Evolutionary conservation across 2,797 vertebrate genomes (phyloP).

Genomic region (Danionella dracula): DNA sequence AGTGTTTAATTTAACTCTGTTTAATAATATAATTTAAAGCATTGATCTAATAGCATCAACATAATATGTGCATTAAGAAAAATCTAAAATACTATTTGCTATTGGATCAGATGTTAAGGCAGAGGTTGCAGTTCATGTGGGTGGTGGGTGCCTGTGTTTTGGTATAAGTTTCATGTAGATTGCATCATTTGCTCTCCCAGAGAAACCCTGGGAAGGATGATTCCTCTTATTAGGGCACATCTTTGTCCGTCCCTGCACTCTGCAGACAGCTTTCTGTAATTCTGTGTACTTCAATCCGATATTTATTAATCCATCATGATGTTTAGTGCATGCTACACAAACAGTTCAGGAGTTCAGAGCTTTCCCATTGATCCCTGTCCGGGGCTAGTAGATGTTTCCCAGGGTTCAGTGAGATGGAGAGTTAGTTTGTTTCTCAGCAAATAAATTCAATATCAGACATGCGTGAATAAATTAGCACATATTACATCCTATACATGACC

Average conservation of each 20-base stretch:
- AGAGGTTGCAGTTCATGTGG: too few species aligned
- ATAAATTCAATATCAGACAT: not conserved
- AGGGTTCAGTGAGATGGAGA: not conserved
- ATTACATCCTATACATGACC: not conserved
- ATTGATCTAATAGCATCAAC: too few species aligned
- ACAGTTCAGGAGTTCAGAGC: slow-evolving; percentile 12
- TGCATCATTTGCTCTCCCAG: slow-evolving; percentile 40
- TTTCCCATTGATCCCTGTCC: slow-evolving; percentile 5
- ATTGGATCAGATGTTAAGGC: too few species aligned
- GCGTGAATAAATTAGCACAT: slow-evolving; percentile 6
- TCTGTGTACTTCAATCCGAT: slow-evolving; percentile 13
- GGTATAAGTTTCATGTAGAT: slow-evolving; percentile 35
- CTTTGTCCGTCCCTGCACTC: not conserved
- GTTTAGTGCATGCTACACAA: slow-evolving; percentile 1
- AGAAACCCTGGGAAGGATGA: slow-evolving; percentile 17
- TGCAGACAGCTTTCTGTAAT: slow-evolving; percentile 4
- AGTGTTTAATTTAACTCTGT: too few species aligned
- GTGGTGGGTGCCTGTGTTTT: too few species aligned
- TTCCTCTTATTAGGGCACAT: slow-evolving; percentile 33
- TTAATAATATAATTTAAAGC: too few species aligned
- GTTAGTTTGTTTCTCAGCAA: not conserved
- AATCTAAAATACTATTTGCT: too few species aligned
- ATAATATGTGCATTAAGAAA: too few species aligned
- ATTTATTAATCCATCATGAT: slow-evolving; percentile 15
- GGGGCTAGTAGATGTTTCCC: not conserved